phyloP scores from a whole-genome alignment of 2,113 vertebrate genomes.

The Arvicanthis niloticus region DNA sequence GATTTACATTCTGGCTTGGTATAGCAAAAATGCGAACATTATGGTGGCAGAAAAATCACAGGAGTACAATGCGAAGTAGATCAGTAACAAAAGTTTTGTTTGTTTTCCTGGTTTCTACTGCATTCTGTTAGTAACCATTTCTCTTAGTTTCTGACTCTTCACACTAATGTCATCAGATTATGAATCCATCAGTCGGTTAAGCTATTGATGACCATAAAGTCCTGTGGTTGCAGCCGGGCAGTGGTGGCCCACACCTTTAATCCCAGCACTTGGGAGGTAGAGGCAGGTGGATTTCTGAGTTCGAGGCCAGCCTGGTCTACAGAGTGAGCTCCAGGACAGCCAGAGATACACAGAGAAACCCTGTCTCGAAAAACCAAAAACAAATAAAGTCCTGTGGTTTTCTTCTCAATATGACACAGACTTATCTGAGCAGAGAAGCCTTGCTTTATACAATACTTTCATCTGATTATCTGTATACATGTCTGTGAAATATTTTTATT shows the following conservation, averaged over 20 bases:
- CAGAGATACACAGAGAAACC: too few relatives aligned
- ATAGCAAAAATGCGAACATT: too few relatives aligned
- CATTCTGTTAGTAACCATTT: background rate
- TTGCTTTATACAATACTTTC: background rate
- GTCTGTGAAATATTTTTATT: background rate
- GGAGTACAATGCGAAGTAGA: background rate
- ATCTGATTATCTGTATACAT: background rate
- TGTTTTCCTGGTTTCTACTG: background rate
- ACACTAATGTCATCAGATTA: background rate
- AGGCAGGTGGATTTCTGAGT: too few relatives aligned
- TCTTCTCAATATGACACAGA: background rate
- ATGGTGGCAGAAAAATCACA: background rate
- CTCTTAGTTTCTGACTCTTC: background rate
- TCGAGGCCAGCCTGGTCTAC: too few relatives aligned
- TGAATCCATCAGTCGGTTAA: background rate
- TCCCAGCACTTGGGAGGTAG: too few relatives aligned
- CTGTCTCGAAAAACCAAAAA: too few relatives aligned
- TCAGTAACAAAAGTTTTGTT: background rate
- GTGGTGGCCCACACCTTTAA: too few relatives aligned
- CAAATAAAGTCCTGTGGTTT: too few relatives aligned
- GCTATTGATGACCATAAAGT: background rate
- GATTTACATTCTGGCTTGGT: background rate
- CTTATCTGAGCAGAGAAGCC: background rate
- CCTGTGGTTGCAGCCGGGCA: too few relatives aligned
- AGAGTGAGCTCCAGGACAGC: too few relatives aligned